A percentile compares a stretch with the other conserved stretches of the same genome.
phyloP scores from a whole-genome alignment of 2,113 vertebrate species.

The Tupaia tana region DNA sequence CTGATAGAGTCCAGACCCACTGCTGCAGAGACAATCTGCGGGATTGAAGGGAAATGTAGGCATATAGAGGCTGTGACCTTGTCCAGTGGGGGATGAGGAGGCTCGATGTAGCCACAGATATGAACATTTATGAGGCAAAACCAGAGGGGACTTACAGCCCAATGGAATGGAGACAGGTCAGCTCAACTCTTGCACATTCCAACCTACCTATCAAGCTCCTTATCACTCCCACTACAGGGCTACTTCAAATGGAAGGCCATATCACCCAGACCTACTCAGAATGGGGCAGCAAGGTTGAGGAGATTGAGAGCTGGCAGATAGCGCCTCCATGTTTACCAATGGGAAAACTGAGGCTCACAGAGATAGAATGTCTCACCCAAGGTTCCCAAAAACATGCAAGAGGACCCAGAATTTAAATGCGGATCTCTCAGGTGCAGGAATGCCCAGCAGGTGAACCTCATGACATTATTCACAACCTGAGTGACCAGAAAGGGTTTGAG shows the following conservation, averaged over 20 bases:
- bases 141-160: not conserved
- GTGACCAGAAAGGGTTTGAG: not conserved
- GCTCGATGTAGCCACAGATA: not conserved
- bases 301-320: not conserved
- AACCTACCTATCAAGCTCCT: not conserved
- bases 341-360: not conserved
- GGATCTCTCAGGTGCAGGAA: not conserved
- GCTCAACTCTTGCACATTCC: not conserved
- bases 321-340: not conserved
- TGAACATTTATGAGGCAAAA: not conserved
- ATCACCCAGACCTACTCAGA: not conserved
- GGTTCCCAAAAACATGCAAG: fast-evolving
- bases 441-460: no score
- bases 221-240: no score
- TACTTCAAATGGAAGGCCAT: not conserved
- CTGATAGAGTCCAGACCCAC: not conserved
- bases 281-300: not conserved
- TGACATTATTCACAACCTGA: not conserved
- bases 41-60: not conserved
- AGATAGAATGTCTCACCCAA: not conserved
- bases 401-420: not conserved
- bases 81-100: no score
- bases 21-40: not conserved
- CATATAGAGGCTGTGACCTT: not conserved
- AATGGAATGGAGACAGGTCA: not conserved